Evolutionary conservation across 1,140 invertebrate genomes (phyloP), one percentile per base, ranked within the genome.

Genomic region (Papilio glaucus): DNA sequence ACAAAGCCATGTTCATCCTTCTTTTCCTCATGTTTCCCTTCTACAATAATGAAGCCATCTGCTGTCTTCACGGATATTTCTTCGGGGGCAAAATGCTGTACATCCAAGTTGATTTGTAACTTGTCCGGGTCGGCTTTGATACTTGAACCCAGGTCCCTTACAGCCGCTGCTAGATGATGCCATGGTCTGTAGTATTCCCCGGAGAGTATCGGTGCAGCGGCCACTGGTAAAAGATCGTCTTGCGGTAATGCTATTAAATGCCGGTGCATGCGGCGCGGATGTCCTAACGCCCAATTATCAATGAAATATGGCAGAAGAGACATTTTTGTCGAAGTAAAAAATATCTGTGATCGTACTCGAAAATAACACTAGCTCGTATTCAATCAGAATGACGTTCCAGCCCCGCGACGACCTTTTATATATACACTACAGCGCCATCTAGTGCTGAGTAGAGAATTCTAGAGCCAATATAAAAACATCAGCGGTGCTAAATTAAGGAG

Each of bases 11-110:
- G 94, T 5, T 95, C 93, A 76, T 95, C 95, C 29, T 94, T 85
- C 71, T 94, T 94, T 78, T 96, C 94, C 78, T 96, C 95, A 72
- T 96, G 95, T 81, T 96, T 96, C 0, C 95, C 96, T 81, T 95
- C 94, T 9, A 97, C 94, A 9, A 96, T 94, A 0, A 97, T 93
- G 57, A 89, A 94, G 68, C 96, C 95, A 77, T 96, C 95, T 0
- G 95, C 94, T 0, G 95, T 95, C 82, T 96, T 97, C 1, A 97
- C 96, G 13, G 93, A 94, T 42, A 97, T 94, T 84, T 97, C 96
- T 79, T 97, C 96, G 0, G 96, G 96, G 45, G 94, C 94, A 82
- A 96, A 97, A 78, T 97, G 96, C 62, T 96, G 94, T 1, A 97
- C 95, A 78, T 97, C 96, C 73, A 96, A 90, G 57, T 94, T 94